Evolutionary conservation across 23 tunicate genomes (phyloP).

Genomic region (Styela plicata): DNA sequence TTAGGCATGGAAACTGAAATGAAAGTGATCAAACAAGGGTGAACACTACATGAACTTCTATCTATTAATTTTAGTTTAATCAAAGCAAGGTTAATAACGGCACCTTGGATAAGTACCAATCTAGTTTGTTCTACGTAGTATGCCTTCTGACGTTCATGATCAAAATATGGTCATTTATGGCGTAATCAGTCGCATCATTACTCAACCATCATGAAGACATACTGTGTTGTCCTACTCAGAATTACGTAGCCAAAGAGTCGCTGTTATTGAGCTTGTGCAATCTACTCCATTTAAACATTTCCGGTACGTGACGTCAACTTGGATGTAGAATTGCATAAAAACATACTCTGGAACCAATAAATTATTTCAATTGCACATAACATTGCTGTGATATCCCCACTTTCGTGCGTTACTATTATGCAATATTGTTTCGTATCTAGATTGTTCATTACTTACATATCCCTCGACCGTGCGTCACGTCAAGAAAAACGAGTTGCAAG

Average conservation of each 20-base stretch:
- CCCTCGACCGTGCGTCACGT: not conserved
- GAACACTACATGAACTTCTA: no score
- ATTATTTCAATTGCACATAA: not conserved
- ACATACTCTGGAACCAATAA: not conserved
- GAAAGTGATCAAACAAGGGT: no score
- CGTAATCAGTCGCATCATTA: no score
- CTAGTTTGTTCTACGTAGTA: no score
- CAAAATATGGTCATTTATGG: no score
- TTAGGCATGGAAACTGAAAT: no score
- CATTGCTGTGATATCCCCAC: not conserved
- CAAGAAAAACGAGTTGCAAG: not conserved
- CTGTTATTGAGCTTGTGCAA: not conserved
- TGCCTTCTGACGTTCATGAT: no score
- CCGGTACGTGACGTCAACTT: not conserved
- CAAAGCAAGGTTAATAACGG: no score
- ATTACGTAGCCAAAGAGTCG: not conserved
- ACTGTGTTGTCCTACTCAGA: no score
- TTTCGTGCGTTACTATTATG: not conserved
- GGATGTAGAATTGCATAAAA: not conserved
- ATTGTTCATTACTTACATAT: not conserved
- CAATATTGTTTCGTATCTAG: not conserved
- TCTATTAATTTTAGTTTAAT: no score
- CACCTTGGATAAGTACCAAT: no score
- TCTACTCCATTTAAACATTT: not conserved
- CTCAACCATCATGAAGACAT: no score